phyloP scores from a whole-genome alignment of 1,140 invertebrate species.

The Philotrypesis tridentata region DNA sequence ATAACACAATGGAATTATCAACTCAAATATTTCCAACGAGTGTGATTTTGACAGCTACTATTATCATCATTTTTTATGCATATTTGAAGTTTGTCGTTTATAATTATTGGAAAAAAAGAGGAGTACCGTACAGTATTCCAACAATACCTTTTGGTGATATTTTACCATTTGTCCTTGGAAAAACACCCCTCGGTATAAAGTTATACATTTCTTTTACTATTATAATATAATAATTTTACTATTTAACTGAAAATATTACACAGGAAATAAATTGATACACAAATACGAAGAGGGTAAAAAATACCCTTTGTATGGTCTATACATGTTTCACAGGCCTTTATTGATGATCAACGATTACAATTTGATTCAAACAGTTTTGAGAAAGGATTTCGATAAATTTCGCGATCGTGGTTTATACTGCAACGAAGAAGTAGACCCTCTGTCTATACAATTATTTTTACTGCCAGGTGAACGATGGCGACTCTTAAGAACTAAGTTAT shows the following conservation, averaged over 20 bases:
- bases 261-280: slow-evolving; percentile 42
- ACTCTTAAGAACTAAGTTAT: slow-evolving; percentile 72
- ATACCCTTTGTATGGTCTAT: slow-evolving; percentile 63
- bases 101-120: slow-evolving; percentile 63
- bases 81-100: slow-evolving; percentile 59
- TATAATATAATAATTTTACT: slow-evolving; percentile 57
- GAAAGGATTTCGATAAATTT: slow-evolving; percentile 75
- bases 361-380: slow-evolving; percentile 71
- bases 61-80: not conserved
- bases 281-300: slow-evolving; percentile 46
- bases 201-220: not conserved
- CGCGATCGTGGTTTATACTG: slow-evolving; percentile 69
- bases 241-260: slow-evolving; percentile 72
- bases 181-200: slow-evolving; percentile 51
- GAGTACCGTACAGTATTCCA: slow-evolving; percentile 61
- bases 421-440: slow-evolving; percentile 72
- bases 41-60: not conserved
- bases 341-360: slow-evolving; percentile 71
- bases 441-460: slow-evolving; percentile 75
- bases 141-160: slow-evolving; percentile 73
- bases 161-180: slow-evolving; percentile 63
- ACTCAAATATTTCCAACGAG: not conserved
- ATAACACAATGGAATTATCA: too few relatives aligned
- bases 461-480: slow-evolving; percentile 73
- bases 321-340: slow-evolving; percentile 71